phyloP scores from a whole-genome alignment of 1,140 invertebrate genomes.

The Drosophila paulistorum region DNA sequence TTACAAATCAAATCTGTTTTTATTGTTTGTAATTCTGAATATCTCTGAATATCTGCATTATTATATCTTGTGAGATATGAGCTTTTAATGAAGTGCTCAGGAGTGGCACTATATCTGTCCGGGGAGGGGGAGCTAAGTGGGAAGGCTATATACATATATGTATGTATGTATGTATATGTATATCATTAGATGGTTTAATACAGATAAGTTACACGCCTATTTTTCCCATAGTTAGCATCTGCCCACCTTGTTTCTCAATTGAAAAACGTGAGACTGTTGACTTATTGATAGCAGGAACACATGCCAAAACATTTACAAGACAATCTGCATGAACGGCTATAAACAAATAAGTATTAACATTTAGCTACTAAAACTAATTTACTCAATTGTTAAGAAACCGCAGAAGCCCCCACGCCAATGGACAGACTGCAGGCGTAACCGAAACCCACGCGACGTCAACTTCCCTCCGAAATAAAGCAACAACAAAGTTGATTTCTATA shows the following conservation, averaged over 20 bases:
- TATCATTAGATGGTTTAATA: no score
- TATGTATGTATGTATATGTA: no score
- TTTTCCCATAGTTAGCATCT: no score
- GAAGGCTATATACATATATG: no score
- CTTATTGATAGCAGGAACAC: neutral
- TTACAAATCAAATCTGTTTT: no score
- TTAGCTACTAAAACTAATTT: constrained; percentile 26
- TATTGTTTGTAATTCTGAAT: no score
- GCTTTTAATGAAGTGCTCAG: constrained; percentile 45
- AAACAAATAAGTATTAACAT: constrained; percentile 6
- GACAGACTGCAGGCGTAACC: neutral
- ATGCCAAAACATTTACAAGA: neutral
- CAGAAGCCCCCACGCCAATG: neutral
- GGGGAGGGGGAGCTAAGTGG: neutral
- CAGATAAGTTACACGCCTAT: no score
- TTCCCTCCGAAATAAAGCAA: constrained; percentile 17
- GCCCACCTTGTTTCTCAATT: no score
- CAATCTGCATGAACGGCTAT: neutral
- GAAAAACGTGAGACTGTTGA: no score
- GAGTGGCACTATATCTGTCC: neutral
- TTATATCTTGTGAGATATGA: no score
- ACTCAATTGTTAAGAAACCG: constrained; percentile 13
- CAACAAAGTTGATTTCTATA: constrained; percentile 40
- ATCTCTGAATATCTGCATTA: no score
- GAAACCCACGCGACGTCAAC: constrained; percentile 26